Evolutionary conservation across 30 jellyfish, hydroid and myxozoan genomes (phyloP), one percentile per base, ranked within the genome.

Genomic region (Catostylus mosaicus): DNA sequence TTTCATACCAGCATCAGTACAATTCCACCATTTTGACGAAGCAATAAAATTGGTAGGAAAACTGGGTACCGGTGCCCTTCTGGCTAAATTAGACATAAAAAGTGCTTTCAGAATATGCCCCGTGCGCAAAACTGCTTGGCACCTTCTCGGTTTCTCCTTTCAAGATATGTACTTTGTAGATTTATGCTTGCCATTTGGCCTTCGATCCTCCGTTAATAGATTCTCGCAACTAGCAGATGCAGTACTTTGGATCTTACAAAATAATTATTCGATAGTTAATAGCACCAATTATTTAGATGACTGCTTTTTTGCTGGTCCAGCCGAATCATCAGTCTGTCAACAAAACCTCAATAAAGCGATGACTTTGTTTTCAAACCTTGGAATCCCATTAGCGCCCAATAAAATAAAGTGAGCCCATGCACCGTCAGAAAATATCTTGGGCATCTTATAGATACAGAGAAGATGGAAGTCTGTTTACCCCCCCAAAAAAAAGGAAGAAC

Each of bases 101-200:
- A 77, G 75, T 50, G 90, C 90, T 14, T 80, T 78, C 60, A 2
- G 89, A 34, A 35, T 78, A 7, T 78, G 85, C 37, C 92, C 92
- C 1, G 92, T 82, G 16, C 92, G 62, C 48, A 86, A 62, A 6
- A 29, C n/a, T 45, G 73, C 48, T n/a, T 59, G 93, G 82, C 72
- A 33, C 36, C 67, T 51, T 35, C 65, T 83, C 27, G 93, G 87
- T 19, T 50, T 56, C 26, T 65, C 70, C 5, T 75, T 45, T 45
- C 35, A 12, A 12, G 89, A 50, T 5, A 2, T 9, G 2, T 78
- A 18, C 51, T 63, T 59, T 43, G 82, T 78, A 5, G 89, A 78
- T 63, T 5, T 77, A 33, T 60, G 80, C n/a, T 16, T 77, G 2
- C 88, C 88, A 0, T 77, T 77, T 56, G 88, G 88, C 48, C 61